These are phyloP conservation scores for Mya arenaria DNA, from an alignment of 1,140 invertebrate genomes.

Conservation along the genomic window DNA sequence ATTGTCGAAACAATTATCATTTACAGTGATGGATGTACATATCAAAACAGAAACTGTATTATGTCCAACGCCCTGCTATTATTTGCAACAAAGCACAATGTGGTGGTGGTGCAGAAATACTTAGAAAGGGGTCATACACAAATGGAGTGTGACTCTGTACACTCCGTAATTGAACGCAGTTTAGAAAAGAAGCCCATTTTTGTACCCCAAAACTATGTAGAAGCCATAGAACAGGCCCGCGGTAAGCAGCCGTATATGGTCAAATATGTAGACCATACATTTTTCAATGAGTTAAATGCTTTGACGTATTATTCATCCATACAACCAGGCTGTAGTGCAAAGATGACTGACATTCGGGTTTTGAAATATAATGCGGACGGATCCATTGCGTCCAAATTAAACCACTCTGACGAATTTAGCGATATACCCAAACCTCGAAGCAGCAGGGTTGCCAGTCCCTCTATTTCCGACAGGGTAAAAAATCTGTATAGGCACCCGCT, in stretches of 20 bases:
- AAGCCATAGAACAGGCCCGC: neutral
- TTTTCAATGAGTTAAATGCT: slow-evolving; percentile 8
- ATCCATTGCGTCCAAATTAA: slow-evolving; percentile 1
- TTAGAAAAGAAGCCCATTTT: slow-evolving; percentile 8
- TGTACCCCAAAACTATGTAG: slow-evolving; percentile 25
- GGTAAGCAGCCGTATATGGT: neutral
- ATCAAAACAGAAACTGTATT: slow-evolving; percentile 19
- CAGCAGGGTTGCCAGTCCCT: neutral
- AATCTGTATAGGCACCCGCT: too few relatives aligned
- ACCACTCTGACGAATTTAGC: slow-evolving; percentile 1
- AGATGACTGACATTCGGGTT: slow-evolving; percentile 17
- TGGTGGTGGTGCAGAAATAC: slow-evolving; percentile 9
- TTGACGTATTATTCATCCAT: slow-evolving; percentile 23
- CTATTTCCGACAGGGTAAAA: neutral
- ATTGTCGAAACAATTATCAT: too few relatives aligned
- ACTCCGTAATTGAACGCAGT: slow-evolving; percentile 3
- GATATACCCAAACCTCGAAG: slow-evolving; percentile 6
- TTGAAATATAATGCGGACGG: neutral
- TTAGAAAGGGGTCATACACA: slow-evolving; percentile 19
- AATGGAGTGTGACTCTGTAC: slow-evolving; percentile 14
- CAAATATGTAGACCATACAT: slow-evolving; percentile 2
- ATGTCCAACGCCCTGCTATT: slow-evolving; percentile 2
- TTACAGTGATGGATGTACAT: too few relatives aligned
- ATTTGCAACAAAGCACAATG: neutral
- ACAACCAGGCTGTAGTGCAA: neutral